phyloP scores from a whole-genome alignment of 2,113 vertebrate genomes.

The Burhinus bistriatus region DNA sequence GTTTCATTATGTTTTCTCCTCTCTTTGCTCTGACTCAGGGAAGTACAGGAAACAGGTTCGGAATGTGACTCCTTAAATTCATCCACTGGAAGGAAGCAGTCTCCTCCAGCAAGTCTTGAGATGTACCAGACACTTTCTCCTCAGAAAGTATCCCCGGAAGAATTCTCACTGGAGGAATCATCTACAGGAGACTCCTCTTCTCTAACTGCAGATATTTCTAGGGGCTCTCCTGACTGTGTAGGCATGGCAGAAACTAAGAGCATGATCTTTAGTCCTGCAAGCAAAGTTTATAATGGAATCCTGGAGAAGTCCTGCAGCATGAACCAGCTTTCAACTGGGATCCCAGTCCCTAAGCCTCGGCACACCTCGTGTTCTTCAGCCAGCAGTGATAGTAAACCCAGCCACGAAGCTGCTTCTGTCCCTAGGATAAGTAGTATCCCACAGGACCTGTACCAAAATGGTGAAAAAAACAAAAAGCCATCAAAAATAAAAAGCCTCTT shows the following conservation, averaged over 20 bases:
- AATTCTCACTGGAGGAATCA: constrained; percentile 83
- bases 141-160: constrained; percentile 88
- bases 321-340: constrained; percentile 86
- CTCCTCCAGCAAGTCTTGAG: constrained; percentile 79
- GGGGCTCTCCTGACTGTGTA: constrained; percentile 87
- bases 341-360: constrained; percentile 78
- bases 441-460: constrained; percentile 90
- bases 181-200: constrained; percentile 78
- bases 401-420: constrained; percentile 72
- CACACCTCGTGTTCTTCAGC: constrained; percentile 85
- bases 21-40: constrained; percentile 73
- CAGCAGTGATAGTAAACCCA: constrained; percentile 81
- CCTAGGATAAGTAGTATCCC: constrained; percentile 86
- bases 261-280: constrained; percentile 84
- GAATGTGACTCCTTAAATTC: constrained; percentile 92
- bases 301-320: constrained; percentile 98
- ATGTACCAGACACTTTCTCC: constrained; percentile 82
- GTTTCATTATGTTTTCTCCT: background rate
- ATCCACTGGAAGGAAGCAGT: constrained; percentile 83
- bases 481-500: constrained; percentile 97
- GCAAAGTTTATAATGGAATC: constrained; percentile 91
- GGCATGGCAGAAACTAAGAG: constrained; percentile 87
- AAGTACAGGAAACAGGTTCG: constrained; percentile 84
- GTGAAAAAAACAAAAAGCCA: constrained; percentile 91
- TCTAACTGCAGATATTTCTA: constrained; percentile 75